Base-by-base conservation (phyloP, 2,888 invertebrate genomes). In the Ischnura elegans region DNA sequence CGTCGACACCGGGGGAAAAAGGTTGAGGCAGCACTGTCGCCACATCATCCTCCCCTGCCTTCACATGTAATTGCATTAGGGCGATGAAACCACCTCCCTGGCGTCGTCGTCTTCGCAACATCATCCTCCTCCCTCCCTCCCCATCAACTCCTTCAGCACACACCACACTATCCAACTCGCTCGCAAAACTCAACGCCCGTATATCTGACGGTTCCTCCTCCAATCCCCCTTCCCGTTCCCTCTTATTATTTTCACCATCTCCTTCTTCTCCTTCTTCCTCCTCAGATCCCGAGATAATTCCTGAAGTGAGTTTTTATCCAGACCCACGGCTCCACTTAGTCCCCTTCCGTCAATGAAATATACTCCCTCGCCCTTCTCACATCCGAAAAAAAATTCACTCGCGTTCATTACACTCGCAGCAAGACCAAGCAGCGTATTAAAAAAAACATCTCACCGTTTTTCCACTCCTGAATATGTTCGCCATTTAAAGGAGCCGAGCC, bases 21-120 rank as follows among this genome's bases (percentile, higher is more conserved):
- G 19, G 51, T 19, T 43, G 85, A 8, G 19, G 43, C 21, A 19
- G 51, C 51, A 13, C 16, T 19, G 8, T 47, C 47, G 47, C 19
- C 51, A 51, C 51, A 13, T 10, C 51, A 13, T 19, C 21, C 13
- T 43, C 6, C 21, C 43, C 21, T 25, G 16, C 46, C 46, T 25
- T 19, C 85, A n/a, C n/a, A n/a, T n/a, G 42, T 86, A 86, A 86
- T 86, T 86, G 86, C 86, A 86, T 86, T 86, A 86, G n/a, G 21
- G 19, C 86, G 86, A 86, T 86, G 86, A 86, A 86, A 86, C 86
- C 6, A n/a, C 76, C 21, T 76, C n/a, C 36, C 36, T 29, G 1
- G n/a, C n/a, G n/a, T 51, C 51, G 51, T 2, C 85, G 43, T 43
- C 85, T 43, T 85, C 36, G 43, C 42, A 21, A 21, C 42, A 43